Percentiles rank a stretch among this genome's conserved stretches.
Evolutionary conservation across 2,797 vertebrate species (phyloP).

Genomic region (Macropodus opercularis): DNA sequence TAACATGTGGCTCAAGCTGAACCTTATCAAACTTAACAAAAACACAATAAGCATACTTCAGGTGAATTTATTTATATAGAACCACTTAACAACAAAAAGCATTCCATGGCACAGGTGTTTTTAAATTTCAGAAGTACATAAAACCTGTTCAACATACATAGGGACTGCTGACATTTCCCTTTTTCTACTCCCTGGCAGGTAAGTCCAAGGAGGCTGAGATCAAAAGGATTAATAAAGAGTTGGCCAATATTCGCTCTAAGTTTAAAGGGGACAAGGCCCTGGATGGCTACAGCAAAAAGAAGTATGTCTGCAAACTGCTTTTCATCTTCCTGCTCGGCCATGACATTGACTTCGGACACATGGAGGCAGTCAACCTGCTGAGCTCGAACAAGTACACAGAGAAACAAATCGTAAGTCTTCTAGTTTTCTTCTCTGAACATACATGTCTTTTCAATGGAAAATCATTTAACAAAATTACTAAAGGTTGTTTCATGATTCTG

Average conservation of each 20-base stretch:
- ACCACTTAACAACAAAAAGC: too few species aligned
- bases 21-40: too few species aligned
- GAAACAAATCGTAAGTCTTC: slow-evolving; percentile 89
- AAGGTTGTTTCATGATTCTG: too few species aligned
- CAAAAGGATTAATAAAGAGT: slow-evolving; percentile 93
- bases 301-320: slow-evolving; percentile 93
- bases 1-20: too few species aligned
- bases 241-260: slow-evolving; percentile 94
- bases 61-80: too few species aligned
- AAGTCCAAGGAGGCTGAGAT: slow-evolving; percentile 96
- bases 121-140: too few species aligned
- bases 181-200: slow-evolving; percentile 71
- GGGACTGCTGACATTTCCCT: slow-evolving; percentile 16
- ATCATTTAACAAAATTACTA: too few species aligned
- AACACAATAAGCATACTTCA: too few species aligned
- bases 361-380: slow-evolving; percentile 93
- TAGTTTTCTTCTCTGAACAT: neutral
- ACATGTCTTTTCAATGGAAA: too few species aligned
- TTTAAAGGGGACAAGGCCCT: slow-evolving; percentile 81
- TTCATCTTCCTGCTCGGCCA: slow-evolving; percentile 93
- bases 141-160: neutral
- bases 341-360: slow-evolving; percentile 93
- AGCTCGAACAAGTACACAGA: slow-evolving; percentile 95
- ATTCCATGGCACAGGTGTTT: too few species aligned
- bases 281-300: slow-evolving; percentile 89